Conservation (phyloP, 1,140 invertebrate species). For the Hycleus phaleratus region DNA sequence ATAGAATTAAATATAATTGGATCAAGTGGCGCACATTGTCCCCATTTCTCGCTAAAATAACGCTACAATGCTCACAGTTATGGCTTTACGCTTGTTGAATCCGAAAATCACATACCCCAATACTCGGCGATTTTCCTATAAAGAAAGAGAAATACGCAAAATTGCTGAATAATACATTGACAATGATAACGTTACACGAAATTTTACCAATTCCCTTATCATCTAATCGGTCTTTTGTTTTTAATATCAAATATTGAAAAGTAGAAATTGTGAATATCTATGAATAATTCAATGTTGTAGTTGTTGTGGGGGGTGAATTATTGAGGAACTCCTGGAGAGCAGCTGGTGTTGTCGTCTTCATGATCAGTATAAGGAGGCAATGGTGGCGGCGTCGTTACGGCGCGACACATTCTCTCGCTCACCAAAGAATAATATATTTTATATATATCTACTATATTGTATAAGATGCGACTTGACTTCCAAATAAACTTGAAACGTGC, state of each 20-base stretch:
- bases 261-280: too few relatives aligned
- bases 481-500: background rate
- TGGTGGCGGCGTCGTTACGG: background rate
- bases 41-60: too few relatives aligned
- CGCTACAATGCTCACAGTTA: too few relatives aligned
- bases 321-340: constrained; percentile 8
- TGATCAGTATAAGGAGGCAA: too few relatives aligned
- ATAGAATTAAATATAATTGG: too few relatives aligned
- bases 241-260: too few relatives aligned
- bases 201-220: too few relatives aligned
- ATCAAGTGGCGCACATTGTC: too few relatives aligned
- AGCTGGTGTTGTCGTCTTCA: constrained; percentile 3
- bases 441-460: background rate
- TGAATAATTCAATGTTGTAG: too few relatives aligned
- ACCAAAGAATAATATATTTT: constrained; percentile 1
- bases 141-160: background rate
- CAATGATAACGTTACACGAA: background rate
- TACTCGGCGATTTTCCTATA: background rate
- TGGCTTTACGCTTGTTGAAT: constrained; percentile 15
- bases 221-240: too few relatives aligned
- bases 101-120: constrained; percentile 15
- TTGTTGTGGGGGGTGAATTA: constrained; percentile 3
- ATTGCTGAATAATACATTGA: constrained; percentile 12
- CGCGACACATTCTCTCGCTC: background rate
- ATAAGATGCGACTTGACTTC: constrained; percentile 6